These are phyloP conservation scores for Siniperca undulata DNA, from an alignment of 2,797 vertebrate species.

Conservation along the genomic window DNA sequence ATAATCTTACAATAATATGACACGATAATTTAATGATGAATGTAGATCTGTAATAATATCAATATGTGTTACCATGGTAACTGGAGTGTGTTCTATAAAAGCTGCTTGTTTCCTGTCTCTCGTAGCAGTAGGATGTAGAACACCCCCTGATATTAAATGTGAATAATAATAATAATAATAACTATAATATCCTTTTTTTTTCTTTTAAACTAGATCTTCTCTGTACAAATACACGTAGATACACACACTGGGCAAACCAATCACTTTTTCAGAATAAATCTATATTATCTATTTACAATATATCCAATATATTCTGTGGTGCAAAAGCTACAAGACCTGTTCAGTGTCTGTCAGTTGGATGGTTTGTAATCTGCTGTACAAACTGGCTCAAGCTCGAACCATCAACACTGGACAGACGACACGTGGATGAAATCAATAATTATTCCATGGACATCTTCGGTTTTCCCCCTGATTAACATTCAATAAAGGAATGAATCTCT, in stretches of 20 bases:
- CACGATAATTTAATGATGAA: conserved; percentile 68
- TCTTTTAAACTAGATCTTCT: conserved; percentile 85
- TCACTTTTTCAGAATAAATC: conserved; percentile 82
- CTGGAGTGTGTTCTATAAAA: conserved; percentile 79
- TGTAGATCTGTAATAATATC: conserved; percentile 73
- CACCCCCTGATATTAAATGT: conserved; percentile 71
- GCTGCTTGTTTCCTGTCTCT: conserved; percentile 75
- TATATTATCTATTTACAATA: conserved; percentile 84
- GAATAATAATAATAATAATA: conserved; percentile 73
- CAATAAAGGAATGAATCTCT: conserved; percentile 65
- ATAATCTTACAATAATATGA: conserved; percentile 68
- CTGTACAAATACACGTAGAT: conserved; percentile 85
- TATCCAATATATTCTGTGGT: conserved; percentile 82
- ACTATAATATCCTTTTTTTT: conserved; percentile 77
- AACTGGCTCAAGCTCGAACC: conserved; percentile 61
- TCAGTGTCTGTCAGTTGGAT: conserved; percentile 64
- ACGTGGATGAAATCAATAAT: conserved; percentile 54
- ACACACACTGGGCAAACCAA: conserved; percentile 80
- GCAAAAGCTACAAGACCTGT: conserved; percentile 78
- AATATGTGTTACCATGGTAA: conserved; percentile 77
- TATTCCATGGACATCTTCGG: conserved; percentile 65
- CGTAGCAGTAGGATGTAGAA: conserved; percentile 72
- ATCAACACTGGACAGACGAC: conserved; percentile 47
- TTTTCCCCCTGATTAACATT: conserved; percentile 72
- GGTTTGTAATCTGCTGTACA: conserved; percentile 71